phyloP scores from a whole-genome alignment of 2,113 vertebrate genomes.

The Brachypteracias leptosomus region DNA sequence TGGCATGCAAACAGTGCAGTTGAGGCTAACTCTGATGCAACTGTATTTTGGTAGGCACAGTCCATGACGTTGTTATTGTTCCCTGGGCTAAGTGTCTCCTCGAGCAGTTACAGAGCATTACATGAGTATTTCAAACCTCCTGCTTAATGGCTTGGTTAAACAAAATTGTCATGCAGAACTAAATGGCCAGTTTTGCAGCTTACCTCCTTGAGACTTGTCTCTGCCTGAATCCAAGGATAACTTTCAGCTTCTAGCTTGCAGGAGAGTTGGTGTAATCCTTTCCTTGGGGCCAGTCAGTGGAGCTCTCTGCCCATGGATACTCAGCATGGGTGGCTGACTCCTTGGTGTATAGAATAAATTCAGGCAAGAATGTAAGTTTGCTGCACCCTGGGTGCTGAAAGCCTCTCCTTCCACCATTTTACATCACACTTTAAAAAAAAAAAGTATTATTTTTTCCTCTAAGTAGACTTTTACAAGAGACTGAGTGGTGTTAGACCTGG shows the following conservation, averaged over 20 bases:
- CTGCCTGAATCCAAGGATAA: neutral
- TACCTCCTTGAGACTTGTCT: neutral
- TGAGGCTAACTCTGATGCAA: conserved; percentile 34
- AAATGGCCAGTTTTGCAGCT: neutral
- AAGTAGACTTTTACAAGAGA: neutral
- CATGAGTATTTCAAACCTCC: neutral
- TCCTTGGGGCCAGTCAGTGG: neutral
- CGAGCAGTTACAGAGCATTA: neutral
- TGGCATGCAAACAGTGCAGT: conserved; percentile 27
- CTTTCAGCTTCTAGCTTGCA: neutral
- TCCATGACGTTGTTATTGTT: conserved; percentile 2
- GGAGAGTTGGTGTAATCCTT: neutral
- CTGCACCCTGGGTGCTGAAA: neutral
- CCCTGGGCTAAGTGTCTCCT: conserved; percentile 4
- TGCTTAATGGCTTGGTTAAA: neutral
- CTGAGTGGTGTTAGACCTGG: neutral
- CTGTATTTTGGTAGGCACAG: conserved; percentile 34
- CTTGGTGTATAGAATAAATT: neutral
- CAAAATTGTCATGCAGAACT: neutral
- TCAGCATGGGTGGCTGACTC: neutral
- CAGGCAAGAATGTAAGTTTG: neutral
- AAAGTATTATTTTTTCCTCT: neutral
- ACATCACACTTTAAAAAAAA: neutral
- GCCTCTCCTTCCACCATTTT: neutral
- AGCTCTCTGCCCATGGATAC: neutral